Base-by-base conservation (phyloP, 2,888 invertebrate species). In the Tigriopus californicus region DNA sequence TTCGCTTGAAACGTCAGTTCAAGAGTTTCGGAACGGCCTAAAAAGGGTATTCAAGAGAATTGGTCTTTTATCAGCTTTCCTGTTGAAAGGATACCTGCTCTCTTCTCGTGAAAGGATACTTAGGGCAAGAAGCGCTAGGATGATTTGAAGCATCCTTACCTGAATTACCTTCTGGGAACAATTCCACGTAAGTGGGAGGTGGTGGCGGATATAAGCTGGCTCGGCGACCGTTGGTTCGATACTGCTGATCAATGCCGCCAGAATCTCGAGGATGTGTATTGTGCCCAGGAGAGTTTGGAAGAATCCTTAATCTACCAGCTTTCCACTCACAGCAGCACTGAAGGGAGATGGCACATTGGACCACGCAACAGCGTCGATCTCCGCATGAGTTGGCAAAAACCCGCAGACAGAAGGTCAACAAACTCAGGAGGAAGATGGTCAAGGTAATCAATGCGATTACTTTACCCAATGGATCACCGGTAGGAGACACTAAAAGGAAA, bases 271-370 rank as follows among this genome's bases (percentile, higher is more conserved):
- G 15, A 18, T 44, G 44, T n/a, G 44, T 18, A 11, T 3, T n/a
- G 44, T 18, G n/a, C 15, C 15, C 44, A 5, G n/a, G 15, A 11
- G 15, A 15, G 10, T 49, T 22, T 20, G 49, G 49, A 15, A 49
- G 15, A 22, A 49, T 22, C 22, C 49, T 18, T 22, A 49, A 22
- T 20, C 22, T 15, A 11, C 49, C 49, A 2, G 49, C 22, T 49
- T 49, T 49, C 49, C 49, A 49, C 12, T 49, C 49, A 22, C 49
- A 49, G 22, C 49, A 49, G 22, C 49, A 49, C 22, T 49, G 49
- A 12, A 49, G 13, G 5, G 49, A 49, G 22, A 49, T 15, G 22
- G 49, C 49, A 18, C 49, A 49, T 5, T 49, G 49, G 13, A 49
- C 13, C 20, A 49, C 20, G 11, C 49, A 49, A 18, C 49, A 49